A percentile compares a stretch with the other conserved stretches of the same genome.
phyloP scores from a whole-genome alignment of 2,797 vertebrate genomes.

The Eospalax fontanierii region DNA sequence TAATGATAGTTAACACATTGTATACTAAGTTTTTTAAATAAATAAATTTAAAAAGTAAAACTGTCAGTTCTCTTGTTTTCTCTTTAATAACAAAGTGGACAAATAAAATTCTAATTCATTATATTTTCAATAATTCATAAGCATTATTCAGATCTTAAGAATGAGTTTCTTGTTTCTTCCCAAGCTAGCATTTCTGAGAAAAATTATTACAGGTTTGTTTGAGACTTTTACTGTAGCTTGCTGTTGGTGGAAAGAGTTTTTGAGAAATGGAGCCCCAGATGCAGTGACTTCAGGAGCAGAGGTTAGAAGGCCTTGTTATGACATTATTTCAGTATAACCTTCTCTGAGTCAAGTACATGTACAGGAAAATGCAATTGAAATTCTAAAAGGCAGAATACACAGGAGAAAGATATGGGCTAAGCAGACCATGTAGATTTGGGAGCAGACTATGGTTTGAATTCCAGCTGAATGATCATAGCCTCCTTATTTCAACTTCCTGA shows the following conservation, averaged over 20 bases:
- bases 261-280: background rate
- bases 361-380: constrained; percentile 21
- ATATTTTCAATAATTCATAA: constrained; percentile 56
- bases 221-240: constrained; percentile 7
- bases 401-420: accelerated
- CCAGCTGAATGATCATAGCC: background rate
- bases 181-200: constrained; percentile 51
- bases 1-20: too few species aligned
- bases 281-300: constrained; percentile 33
- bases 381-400: background rate
- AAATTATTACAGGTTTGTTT: constrained; percentile 23
- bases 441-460: background rate
- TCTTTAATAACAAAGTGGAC: constrained; percentile 51
- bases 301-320: constrained; percentile 8
- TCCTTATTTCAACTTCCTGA: background rate
- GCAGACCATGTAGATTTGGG: background rate
- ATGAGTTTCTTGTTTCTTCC: constrained; percentile 39
- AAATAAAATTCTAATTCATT: constrained; percentile 44
- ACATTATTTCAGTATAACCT: constrained; percentile 35
- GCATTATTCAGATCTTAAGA: constrained; percentile 49
- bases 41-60: background rate
- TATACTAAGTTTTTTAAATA: too few species aligned
- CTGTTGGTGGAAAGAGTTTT: constrained; percentile 31
- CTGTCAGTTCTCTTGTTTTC: background rate
- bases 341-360: background rate